Evolutionary conservation across 2,888 invertebrate genomes (phyloP).

Genomic region (Ectropis crepuscularia): DNA sequence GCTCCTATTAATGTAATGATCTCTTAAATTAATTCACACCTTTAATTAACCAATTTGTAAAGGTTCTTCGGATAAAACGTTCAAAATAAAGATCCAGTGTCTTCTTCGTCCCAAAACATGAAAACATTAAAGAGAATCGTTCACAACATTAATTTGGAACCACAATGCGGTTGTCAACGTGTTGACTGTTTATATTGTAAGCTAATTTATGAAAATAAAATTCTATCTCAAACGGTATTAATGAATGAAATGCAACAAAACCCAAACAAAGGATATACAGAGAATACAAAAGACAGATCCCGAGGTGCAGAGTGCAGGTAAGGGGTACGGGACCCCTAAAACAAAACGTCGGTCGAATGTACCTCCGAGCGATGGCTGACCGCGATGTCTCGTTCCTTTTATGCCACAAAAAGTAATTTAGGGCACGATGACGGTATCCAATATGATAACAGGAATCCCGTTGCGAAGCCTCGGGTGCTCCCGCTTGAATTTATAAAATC

Average conservation of each 20-base stretch:
- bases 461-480: constrained; percentile 74
- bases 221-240: constrained; percentile 24
- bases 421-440: constrained; percentile 72
- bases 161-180: constrained; percentile 14
- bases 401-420: constrained; percentile 77
- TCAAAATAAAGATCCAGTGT: too few species aligned
- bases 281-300: constrained; percentile 54
- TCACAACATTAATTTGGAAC: constrained; percentile 3
- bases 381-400: constrained; percentile 65
- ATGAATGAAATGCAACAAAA: constrained; percentile 51
- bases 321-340: constrained; percentile 64
- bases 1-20: constrained; percentile 50
- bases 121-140: not conserved
- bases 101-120: not conserved
- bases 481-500: constrained; percentile 52
- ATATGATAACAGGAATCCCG: constrained; percentile 82
- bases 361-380: constrained; percentile 67
- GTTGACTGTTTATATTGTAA: constrained; percentile 17
- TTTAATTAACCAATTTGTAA: constrained; percentile 13
- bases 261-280: constrained; percentile 47
- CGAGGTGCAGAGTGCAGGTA: constrained; percentile 70
- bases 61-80: not conserved
- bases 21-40: constrained; percentile 28
- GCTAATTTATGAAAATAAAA: constrained; percentile 29
- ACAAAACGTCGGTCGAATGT: constrained; percentile 68